These are phyloP conservation scores for Rhinolophus sinicus DNA, from an alignment of 2,113 vertebrate genomes.

Conservation along the genomic window DNA sequence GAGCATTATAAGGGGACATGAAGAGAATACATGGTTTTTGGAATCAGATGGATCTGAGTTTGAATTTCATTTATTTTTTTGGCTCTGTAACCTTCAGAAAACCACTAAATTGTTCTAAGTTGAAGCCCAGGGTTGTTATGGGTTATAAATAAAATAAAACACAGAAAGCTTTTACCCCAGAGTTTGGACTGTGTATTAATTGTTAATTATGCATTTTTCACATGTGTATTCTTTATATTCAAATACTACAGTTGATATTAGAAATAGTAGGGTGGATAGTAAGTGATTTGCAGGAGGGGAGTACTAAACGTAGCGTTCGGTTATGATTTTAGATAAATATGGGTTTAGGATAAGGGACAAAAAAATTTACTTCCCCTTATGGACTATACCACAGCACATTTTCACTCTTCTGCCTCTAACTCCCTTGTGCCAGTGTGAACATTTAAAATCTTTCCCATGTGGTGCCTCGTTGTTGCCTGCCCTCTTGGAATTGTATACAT, in stretches of 20 bases:
- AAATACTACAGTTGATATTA: not conserved
- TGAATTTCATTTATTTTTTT: constrained; percentile 2
- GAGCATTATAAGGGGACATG: not conserved
- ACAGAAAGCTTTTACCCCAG: not conserved
- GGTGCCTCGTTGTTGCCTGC: not conserved
- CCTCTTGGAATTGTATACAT: not conserved
- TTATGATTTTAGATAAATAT: not conserved
- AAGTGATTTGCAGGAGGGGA: not conserved
- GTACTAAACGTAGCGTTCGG: not conserved
- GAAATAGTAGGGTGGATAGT: not conserved
- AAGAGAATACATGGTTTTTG: not conserved
- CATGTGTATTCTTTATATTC: not conserved
- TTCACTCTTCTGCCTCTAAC: not conserved
- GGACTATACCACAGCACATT: not conserved
- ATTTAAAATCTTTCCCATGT: not conserved
- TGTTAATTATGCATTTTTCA: not conserved
- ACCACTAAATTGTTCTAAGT: not conserved
- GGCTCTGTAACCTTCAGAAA: not conserved
- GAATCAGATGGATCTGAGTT: not conserved
- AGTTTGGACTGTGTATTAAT: not conserved
- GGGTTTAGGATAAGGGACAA: not conserved
- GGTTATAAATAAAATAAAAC: not conserved
- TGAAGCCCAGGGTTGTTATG: not conserved
- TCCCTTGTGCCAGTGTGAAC: not conserved
- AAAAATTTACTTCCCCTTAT: not conserved